phyloP scores from a whole-genome alignment of 2,888 invertebrate genomes.

The Hydropsyche betteni region DNA sequence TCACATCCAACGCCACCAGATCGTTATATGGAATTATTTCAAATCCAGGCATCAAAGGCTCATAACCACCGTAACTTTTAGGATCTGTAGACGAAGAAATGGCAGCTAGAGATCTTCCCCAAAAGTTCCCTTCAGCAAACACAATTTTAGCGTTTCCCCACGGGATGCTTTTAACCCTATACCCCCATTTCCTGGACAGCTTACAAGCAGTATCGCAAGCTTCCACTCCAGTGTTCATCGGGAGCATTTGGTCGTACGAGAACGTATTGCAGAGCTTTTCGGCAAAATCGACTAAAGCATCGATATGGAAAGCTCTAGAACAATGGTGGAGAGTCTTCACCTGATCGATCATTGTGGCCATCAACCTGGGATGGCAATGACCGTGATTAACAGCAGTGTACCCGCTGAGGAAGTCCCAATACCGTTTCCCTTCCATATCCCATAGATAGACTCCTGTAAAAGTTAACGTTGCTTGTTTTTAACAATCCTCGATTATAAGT shows the following conservation, averaged over 20 bases:
- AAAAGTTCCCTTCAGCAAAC: conserved; percentile 83
- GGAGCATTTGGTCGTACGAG: conserved; percentile 79
- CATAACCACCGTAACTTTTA: conserved; percentile 73
- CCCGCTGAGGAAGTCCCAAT: conserved; percentile 82
- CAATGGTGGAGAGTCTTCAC: conserved; percentile 73
- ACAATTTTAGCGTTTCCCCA: conserved; percentile 74
- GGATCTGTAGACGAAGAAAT: conserved; percentile 83
- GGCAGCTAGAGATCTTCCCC: conserved; percentile 84
- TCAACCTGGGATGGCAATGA: conserved; percentile 78
- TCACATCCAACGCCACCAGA: conserved; percentile 73
- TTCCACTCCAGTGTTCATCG: conserved; percentile 88
- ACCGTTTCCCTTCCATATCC: conserved; percentile 82
- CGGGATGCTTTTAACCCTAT: conserved; percentile 76
- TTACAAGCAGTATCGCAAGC: conserved; percentile 84
- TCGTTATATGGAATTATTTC: conserved; percentile 79
- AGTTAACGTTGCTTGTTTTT: conserved; percentile 5
- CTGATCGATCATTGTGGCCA: conserved; percentile 68
- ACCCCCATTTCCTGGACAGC: conserved; percentile 84
- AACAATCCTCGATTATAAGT: neutral
- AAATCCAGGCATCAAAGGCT: conserved; percentile 84
- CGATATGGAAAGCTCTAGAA: conserved; percentile 80
- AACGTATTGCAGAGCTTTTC: conserved; percentile 76
- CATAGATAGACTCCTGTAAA: conserved; percentile 75
- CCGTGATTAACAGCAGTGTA: conserved; percentile 86
- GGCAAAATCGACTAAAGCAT: conserved; percentile 77